phyloP scores from a whole-genome alignment of 2,888 invertebrate species.

The Cactoblastis cactorum region DNA sequence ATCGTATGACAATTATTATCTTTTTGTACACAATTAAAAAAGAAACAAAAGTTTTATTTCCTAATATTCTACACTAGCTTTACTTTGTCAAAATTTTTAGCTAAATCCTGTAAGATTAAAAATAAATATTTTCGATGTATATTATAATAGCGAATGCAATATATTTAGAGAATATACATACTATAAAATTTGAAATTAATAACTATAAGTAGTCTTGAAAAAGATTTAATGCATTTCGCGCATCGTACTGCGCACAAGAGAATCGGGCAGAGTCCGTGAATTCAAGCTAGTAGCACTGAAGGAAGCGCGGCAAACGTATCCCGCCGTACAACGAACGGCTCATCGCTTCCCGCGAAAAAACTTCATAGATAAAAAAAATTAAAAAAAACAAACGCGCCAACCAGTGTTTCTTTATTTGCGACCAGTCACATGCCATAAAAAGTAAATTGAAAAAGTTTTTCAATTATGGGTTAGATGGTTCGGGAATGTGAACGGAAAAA shows the following conservation, averaged over 20 bases:
- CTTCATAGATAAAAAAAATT: slow-evolving; percentile 37
- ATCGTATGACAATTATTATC: no score
- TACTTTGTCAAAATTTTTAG: no score
- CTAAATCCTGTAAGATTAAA: background rate
- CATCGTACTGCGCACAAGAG: slow-evolving; percentile 60
- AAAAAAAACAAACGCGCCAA: slow-evolving; percentile 12
- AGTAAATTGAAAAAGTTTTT: slow-evolving; percentile 22
- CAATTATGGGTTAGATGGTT: slow-evolving; percentile 13
- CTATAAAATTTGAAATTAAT: background rate
- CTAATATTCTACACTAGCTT: no score
- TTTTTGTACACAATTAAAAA: no score
- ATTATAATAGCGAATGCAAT: background rate
- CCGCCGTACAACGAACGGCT: slow-evolving; percentile 31
- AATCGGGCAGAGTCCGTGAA: slow-evolving; percentile 35
- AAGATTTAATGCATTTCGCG: slow-evolving; percentile 39
- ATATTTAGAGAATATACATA: background rate
- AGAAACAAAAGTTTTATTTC: no score
- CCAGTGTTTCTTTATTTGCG: background rate
- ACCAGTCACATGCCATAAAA: slow-evolving; percentile 13
- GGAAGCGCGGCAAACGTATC: slow-evolving; percentile 49
- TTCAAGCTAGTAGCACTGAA: slow-evolving; percentile 51
- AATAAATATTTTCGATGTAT: no score
- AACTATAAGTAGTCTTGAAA: slow-evolving; percentile 4
- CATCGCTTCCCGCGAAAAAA: slow-evolving; percentile 62
- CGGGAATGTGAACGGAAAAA: slow-evolving; percentile 9